phyloP scores from a whole-genome alignment of 2,888 invertebrate species.

The Penaeus monodon region DNA sequence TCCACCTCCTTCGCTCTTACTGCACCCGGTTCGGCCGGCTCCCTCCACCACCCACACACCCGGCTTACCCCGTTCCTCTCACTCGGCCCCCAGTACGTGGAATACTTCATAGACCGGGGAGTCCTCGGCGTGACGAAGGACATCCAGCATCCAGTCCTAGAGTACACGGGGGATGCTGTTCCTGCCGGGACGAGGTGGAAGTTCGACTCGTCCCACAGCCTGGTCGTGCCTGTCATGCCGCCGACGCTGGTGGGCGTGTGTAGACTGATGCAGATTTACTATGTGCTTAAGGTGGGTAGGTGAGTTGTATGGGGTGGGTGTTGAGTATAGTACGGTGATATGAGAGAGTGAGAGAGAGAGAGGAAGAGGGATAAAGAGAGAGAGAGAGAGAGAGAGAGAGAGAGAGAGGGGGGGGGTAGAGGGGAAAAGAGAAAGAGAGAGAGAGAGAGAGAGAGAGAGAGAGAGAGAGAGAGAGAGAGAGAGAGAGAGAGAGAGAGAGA shows the following conservation, averaged over 20 bases:
- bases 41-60: too few relatives aligned
- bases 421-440: neutral
- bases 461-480: neutral
- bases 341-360: too few relatives aligned
- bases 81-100: conserved; percentile 75
- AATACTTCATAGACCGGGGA: conserved; percentile 82
- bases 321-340: too few relatives aligned
- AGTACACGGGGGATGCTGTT: conserved; percentile 79
- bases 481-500: neutral
- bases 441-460: neutral
- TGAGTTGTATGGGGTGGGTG: too few relatives aligned
- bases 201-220: conserved; percentile 78
- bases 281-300: conserved; percentile 77
- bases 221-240: conserved; percentile 82
- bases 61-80: neutral
- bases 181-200: conserved; percentile 76
- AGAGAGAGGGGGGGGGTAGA: too few relatives aligned
- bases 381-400: too few relatives aligned
- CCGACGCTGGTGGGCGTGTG: conserved; percentile 81
- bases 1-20: too few relatives aligned
- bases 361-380: too few relatives aligned
- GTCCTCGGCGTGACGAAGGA: conserved; percentile 81
- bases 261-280: conserved; percentile 80
- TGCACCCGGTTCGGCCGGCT: too few relatives aligned
- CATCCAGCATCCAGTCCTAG: conserved; percentile 78